phyloP scores from a whole-genome alignment of 1,140 invertebrate species.

The Amphibalanus amphitrite region DNA sequence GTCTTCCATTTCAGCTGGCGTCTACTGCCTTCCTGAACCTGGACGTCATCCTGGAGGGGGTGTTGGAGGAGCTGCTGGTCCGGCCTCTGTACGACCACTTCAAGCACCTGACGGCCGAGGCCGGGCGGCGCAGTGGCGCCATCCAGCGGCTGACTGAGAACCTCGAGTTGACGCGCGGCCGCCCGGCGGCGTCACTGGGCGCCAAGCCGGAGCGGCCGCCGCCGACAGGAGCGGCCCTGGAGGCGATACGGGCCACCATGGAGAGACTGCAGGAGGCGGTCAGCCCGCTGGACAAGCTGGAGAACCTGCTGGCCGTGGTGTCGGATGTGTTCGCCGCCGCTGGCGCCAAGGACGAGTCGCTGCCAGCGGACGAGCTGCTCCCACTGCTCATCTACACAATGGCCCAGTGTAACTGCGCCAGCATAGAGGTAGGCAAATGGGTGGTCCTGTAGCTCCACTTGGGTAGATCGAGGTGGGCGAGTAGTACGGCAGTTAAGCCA shows the following conservation, averaged over 20 bases:
- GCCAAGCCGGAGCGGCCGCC: conserved; percentile 50
- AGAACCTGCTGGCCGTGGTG: conserved; percentile 68
- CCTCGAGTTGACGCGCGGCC: conserved; percentile 7
- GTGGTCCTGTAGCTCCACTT: too few species aligned
- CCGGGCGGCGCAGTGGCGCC: conserved; percentile 4
- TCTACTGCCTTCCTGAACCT: conserved; percentile 83
- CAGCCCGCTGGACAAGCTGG: conserved; percentile 81
- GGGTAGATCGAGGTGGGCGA: too few species aligned
- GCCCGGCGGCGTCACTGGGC: conserved; percentile 7
- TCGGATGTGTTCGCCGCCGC: conserved; percentile 46
- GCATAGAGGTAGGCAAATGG: too few species aligned
- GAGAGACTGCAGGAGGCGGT: conserved; percentile 72
- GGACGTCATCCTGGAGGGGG: conserved; percentile 79
- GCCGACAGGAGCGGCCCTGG: conserved; percentile 50
- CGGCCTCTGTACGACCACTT: conserved; percentile 39
- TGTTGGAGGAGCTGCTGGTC: conserved; percentile 76
- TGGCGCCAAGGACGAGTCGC: background rate
- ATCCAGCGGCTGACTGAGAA: conserved; percentile 10
- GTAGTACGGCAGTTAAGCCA: too few species aligned
- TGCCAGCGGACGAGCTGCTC: conserved; percentile 58
- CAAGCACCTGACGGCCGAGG: background rate
- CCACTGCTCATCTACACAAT: conserved; percentile 74
- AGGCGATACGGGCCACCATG: conserved; percentile 59
- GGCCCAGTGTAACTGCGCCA: conserved; percentile 42
- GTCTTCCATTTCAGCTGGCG: background rate